Conservation (phyloP, 2,888 invertebrate species). For the Autographa gamma region DNA sequence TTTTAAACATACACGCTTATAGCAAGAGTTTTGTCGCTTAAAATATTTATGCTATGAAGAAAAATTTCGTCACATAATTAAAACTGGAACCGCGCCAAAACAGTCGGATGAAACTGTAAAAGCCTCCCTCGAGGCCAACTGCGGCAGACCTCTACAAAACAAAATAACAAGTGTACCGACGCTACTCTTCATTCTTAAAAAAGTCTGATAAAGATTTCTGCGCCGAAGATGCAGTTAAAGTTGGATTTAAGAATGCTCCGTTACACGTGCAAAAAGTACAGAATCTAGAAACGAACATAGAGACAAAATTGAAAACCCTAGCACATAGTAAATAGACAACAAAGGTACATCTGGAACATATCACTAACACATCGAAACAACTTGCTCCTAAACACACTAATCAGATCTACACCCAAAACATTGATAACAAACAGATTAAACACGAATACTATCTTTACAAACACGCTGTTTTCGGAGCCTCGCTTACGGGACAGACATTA, state of each 20-base stretch:
- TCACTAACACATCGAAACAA: background rate
- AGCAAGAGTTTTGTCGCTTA: background rate
- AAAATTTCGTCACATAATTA: background rate
- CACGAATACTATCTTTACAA: background rate
- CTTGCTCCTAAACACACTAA: background rate
- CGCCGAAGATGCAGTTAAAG: too few relatives aligned
- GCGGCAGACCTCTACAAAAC: background rate
- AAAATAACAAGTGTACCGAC: background rate
- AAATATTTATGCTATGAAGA: background rate
- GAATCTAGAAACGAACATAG: too few relatives aligned
- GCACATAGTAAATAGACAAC: too few relatives aligned
- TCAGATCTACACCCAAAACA: background rate
- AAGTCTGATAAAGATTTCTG: too few relatives aligned
- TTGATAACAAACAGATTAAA: background rate
- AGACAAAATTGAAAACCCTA: too few relatives aligned
- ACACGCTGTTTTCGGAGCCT: slow-evolving; percentile 35
- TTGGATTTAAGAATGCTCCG: too few relatives aligned
- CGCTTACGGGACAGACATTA: slow-evolving; percentile 30
- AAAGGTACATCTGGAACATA: background rate
- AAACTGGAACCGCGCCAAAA: slow-evolving; percentile 1
- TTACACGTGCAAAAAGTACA: too few relatives aligned
- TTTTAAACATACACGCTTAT: too few relatives aligned
- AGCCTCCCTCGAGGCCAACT: background rate
- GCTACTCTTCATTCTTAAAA: background rate
- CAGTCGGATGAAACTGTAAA: background rate